Evolutionary conservation across 2,888 invertebrate species (phyloP), one percentile per base, ranked within the genome.

Genomic region (Amphipyra tragopoginis): DNA sequence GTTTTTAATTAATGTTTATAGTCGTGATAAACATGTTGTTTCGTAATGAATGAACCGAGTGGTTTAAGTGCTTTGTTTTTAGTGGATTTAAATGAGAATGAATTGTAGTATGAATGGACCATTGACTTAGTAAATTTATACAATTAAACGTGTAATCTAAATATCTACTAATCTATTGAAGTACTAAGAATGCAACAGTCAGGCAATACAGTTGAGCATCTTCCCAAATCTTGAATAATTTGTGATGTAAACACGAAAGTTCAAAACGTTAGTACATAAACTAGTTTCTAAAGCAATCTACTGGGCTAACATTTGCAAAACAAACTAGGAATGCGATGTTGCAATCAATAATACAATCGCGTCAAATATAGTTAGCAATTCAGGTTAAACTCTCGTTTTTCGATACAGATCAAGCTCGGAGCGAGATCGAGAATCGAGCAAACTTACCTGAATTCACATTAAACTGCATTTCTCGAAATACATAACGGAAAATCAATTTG

Each of bases 401-500:
- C 53, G 45, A 61, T 57, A 67, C 53, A 60, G 40, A 47, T 55
- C 40, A 21, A 48, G 51, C 47, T 58, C 29, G 13, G 15, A 56
- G 47, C 67, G 40, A 57, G 44, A 50, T 49, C 48, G 38, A 38
- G 49, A 49, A 21, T 43, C 65, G 65, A 64, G 49, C 48, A 53
- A 77, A 75, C 64, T 68, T 48, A 68, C 69, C 65, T 75, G 81
- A 70, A 77, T 74, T 72, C 75, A 74, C 72, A 83, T 79, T 79
- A 73, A 79, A 77, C 79, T 84, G 81, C 82, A 86, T 82, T 85
- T 81, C 78, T 84, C 71, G 76, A 85, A 86, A 86, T 86, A 86
- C 84, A 86, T 86, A 85, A 86, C 84, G 81, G 86, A 79, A 89
- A 93, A 92, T 91, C 92, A 91, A 92, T 91, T 93, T 89, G 82